Evolutionary conservation across 23 tunicate genomes (phyloP), one percentile per base, ranked within the genome.

Genomic region (Ascidia mentula): DNA sequence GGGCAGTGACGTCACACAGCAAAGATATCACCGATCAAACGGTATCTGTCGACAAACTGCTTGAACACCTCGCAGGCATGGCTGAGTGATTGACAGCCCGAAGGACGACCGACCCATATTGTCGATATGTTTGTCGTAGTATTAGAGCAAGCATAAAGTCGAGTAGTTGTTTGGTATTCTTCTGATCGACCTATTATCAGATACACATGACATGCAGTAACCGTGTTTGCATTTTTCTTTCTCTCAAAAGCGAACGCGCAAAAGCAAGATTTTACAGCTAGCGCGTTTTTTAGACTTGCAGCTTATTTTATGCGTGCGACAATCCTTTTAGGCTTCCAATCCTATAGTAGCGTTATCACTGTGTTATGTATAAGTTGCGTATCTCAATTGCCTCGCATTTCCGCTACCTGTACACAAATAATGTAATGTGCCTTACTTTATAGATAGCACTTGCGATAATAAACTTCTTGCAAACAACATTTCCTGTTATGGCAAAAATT

Each of bases 1-100:
- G 80, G 22, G 78, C 97, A 2, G 86, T 90, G 77, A 60, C 74
- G 39, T 81, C 95, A 40, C 59, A 79, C 0, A 36, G 45, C 22
- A 59, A 69, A 13, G 40, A 32, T 0, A 15, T 61, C 31, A 28
- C 34, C 0, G 74, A 70, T 22, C 42, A 78, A 26, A 71, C 72
- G 28, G 78, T 86, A 34, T 86, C 90, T 31, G 80, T 86, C 0
- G 80, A 80, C 80, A 73, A 31, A 39, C 81, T 86, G 31, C 53
- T 86, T 60, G 79, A 77, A 40, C 28, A 77, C 32, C 69, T 77
- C 34, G 37, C 33, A 2, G 38, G 65, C 65, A 26, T 53, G 22
- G 65, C 13, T n/a, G 65, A 26, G 24, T 53, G 65, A 53, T 53
- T 53, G 65, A 53, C 65, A 53, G 65, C 28, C 24, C 65, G 65